These are phyloP conservation scores for Metaphire vulgaris DNA, from an alignment of 1,140 invertebrate genomes.

Conservation along the genomic window DNA sequence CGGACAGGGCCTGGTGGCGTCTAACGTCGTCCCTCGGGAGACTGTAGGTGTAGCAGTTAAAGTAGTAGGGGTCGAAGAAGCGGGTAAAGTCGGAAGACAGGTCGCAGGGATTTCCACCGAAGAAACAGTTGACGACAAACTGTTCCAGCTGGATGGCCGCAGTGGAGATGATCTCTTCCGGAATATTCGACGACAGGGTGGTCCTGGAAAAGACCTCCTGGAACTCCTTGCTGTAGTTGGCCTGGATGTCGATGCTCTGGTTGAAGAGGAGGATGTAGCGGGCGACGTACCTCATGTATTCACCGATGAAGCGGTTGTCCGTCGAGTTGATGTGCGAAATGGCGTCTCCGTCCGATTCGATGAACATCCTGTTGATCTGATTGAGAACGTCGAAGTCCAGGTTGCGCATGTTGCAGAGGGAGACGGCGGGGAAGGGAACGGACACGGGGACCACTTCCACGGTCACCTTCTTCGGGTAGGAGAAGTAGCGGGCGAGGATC, in stretches of 20 bases:
- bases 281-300: constrained; percentile 25
- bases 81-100: constrained; percentile 15
- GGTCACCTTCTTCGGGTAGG: constrained; percentile 21
- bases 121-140: constrained; percentile 29
- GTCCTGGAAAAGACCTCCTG: constrained; percentile 26
- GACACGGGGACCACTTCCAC: constrained; percentile 29
- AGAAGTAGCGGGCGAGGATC: constrained; percentile 18
- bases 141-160: constrained; percentile 23
- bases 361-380: constrained; percentile 11
- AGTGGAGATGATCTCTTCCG: constrained; percentile 3
- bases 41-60: constrained; percentile 31
- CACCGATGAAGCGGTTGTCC: constrained; percentile 11
- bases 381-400: constrained; percentile 17
- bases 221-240: constrained; percentile 11
- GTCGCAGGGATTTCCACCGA: constrained; percentile 28
- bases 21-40: constrained; percentile 11
- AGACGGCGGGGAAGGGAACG: constrained; percentile 28
- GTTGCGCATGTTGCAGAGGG: constrained; percentile 27
- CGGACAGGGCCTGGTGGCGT: constrained; percentile 17
- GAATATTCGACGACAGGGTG: constrained; percentile 19
- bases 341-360: not conserved
- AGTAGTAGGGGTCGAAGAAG: constrained; percentile 31
- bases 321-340: constrained; percentile 20
- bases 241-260: constrained; percentile 6
- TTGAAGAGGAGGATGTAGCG: constrained; percentile 3